phyloP scores from a whole-genome alignment of 2,113 vertebrate genomes.

The cat (Felis catus) region DNA sequence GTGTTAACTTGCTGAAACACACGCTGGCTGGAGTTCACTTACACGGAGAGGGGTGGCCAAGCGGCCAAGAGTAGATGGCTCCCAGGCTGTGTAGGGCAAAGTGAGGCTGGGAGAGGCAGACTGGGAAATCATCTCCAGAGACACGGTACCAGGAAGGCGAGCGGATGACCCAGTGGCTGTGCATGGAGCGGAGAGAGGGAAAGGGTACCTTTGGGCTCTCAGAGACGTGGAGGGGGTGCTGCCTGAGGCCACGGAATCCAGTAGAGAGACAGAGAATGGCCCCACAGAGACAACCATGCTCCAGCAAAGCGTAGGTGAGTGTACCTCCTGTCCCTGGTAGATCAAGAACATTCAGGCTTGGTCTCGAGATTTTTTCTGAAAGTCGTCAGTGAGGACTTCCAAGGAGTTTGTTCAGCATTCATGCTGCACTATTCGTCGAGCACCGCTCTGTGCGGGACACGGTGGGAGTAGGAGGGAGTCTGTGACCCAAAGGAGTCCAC shows the following conservation, averaged over 20 bases:
- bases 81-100: background rate
- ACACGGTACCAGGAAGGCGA: background rate
- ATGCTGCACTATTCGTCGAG: background rate
- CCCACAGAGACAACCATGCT: background rate
- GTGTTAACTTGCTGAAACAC: background rate
- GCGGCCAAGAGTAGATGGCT: background rate
- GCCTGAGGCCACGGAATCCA: background rate
- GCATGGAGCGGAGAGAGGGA: background rate
- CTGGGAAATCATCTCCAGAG: background rate
- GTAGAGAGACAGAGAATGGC: background rate
- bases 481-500: background rate
- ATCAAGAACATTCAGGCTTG: background rate
- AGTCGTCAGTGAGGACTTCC: background rate
- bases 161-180: rapidly evolving
- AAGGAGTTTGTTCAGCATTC: background rate
- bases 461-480: background rate
- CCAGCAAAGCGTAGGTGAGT: background rate
- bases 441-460: rapidly evolving
- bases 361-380: background rate
- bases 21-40: background rate
- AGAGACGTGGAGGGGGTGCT: background rate
- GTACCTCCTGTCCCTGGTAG: no score
- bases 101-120: background rate
- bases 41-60: background rate
- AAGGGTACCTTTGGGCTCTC: background rate